Percentiles rank a stretch among this genome's conserved stretches.
Conservation (phyloP, 2,888 invertebrate genomes). For the Agriopis aurantiaria region DNA sequence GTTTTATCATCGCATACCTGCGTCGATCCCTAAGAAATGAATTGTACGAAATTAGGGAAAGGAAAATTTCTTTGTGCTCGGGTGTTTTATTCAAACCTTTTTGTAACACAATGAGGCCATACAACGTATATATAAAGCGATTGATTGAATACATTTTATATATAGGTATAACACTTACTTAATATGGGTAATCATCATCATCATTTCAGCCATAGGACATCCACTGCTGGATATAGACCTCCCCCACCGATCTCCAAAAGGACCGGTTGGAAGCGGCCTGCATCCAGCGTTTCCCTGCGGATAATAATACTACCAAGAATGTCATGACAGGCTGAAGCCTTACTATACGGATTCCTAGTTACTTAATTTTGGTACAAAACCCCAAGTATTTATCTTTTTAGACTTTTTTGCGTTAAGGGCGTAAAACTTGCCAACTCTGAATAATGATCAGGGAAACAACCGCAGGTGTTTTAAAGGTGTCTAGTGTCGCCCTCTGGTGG, state of each 20-base stretch:
- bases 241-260: no score
- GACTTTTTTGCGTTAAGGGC: neutral
- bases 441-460: slow-evolving; percentile 3
- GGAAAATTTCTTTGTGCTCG: neutral
- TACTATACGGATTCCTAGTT: no score
- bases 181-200: no score
- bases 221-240: no score
- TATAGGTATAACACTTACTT: no score
- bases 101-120: neutral
- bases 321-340: no score
- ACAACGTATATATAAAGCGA: neutral
- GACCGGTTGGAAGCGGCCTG: no score
- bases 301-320: no score
- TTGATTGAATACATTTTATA: no score
- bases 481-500: slow-evolving; percentile 30
- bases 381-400: neutral
- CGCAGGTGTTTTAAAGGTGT: slow-evolving; percentile 34
- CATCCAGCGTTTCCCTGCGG: no score
- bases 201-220: no score
- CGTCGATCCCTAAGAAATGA: slow-evolving; percentile 13
- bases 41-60: slow-evolving; percentile 4
- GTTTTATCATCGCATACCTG: slow-evolving; percentile 34
- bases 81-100: no score
- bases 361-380: neutral
- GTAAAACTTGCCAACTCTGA: neutral